Evolutionary conservation across 2,113 vertebrate genomes (phyloP).

Genomic region (Theristicus caerulescens): DNA sequence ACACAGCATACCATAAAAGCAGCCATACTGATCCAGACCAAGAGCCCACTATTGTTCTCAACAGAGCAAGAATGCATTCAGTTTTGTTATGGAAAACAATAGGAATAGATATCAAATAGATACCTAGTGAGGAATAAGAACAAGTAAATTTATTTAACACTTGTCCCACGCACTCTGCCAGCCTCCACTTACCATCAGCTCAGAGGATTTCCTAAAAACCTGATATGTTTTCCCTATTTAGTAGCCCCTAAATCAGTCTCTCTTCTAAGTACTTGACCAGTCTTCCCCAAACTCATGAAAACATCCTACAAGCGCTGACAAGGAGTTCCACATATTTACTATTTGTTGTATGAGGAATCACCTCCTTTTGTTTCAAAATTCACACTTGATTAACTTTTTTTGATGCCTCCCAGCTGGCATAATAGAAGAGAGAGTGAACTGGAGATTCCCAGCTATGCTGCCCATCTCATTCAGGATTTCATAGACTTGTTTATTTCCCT

Average conservation of each 20-base stretch:
- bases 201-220: neutral
- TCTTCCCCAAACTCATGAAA: neutral
- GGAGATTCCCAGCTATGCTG: neutral
- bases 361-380: neutral
- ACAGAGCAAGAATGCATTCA: neutral
- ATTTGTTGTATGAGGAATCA: neutral
- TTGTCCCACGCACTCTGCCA: neutral
- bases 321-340: neutral
- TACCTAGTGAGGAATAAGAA: rapidly evolving
- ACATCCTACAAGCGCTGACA: neutral
- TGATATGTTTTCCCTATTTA: neutral
- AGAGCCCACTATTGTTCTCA: neutral
- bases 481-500: neutral
- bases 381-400: neutral
- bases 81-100: neutral
- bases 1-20: neutral
- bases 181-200: neutral
- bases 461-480: neutral
- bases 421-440: neutral
- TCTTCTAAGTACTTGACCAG: neutral
- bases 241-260: neutral
- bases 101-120: neutral
- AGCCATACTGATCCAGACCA: neutral
- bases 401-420: neutral
- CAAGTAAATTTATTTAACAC: rapidly evolving